Percentiles rank a stretch among this genome's conserved stretches.
phyloP scores from a whole-genome alignment of 2,113 vertebrate species.

The Caranx ignobilis region DNA sequence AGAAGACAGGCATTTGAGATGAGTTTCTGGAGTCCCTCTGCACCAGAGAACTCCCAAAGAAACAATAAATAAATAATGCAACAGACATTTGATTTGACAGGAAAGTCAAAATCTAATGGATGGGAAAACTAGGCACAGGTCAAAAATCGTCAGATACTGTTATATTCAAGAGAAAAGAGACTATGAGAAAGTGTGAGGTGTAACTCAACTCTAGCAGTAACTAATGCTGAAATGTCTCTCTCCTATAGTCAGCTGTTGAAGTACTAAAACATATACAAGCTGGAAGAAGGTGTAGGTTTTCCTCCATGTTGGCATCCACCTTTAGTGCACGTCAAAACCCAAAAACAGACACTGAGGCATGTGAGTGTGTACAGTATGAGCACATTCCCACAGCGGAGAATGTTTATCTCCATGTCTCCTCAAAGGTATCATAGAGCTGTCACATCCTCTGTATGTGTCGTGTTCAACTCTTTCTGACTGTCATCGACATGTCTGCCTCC shows the following conservation, averaged over 20 bases:
- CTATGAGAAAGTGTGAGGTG: neutral
- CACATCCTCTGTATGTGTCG: constrained; percentile 25
- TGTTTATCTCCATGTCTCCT: constrained; percentile 8
- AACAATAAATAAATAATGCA: constrained; percentile 13
- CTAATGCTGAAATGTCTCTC: neutral
- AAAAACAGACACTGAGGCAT: neutral
- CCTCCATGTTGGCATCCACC: neutral
- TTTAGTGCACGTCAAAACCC: neutral
- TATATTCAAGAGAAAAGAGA: neutral
- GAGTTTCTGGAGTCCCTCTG: neutral
- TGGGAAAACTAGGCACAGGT: neutral
- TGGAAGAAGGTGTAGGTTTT: neutral
- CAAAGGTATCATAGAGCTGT: constrained; percentile 20
- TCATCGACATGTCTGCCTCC: constrained; percentile 27
- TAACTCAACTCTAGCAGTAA: no score
- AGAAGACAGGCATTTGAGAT: neutral
- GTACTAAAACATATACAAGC: neutral
- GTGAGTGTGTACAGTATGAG: neutral
- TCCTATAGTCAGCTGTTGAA: neutral
- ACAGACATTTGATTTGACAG: neutral
- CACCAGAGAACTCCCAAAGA: neutral
- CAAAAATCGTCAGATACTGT: neutral
- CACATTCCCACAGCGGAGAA: neutral
- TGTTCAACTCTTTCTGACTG: constrained; percentile 16
- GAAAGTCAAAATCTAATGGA: neutral